Evolutionary conservation across 2,888 invertebrate species (phyloP).

Genomic region (Rhopalosiphum nymphaeae): DNA sequence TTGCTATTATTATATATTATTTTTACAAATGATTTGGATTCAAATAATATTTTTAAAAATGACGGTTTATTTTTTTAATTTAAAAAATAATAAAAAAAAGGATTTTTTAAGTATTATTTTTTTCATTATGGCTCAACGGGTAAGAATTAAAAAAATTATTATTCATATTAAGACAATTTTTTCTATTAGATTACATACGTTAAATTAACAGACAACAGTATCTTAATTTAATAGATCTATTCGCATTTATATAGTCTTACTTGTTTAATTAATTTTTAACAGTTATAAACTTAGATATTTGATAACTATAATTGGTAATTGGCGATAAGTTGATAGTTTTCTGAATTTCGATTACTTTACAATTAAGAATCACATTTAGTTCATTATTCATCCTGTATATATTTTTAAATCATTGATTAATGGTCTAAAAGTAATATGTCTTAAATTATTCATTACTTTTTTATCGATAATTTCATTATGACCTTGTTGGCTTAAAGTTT

Average conservation of each 20-base stretch:
- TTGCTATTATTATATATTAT: neutral
- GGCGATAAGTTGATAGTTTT: neutral
- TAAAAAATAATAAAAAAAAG: neutral
- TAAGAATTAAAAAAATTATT: neutral
- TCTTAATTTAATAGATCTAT: neutral
- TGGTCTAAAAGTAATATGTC: slow-evolving; percentile 1
- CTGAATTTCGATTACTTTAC: neutral
- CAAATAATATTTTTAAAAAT: neutral
- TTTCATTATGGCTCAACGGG: neutral
- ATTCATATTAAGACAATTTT: neutral
- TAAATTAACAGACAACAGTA: neutral
- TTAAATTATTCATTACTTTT: slow-evolving; percentile 52
- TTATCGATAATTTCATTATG: neutral
- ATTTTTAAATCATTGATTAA: slow-evolving; percentile 29
- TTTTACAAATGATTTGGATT: neutral
- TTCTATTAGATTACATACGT: neutral
- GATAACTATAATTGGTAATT: neutral
- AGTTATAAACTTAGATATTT: neutral
- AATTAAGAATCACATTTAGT: neutral
- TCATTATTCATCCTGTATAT: neutral
- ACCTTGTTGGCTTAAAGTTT: slow-evolving; percentile 31
- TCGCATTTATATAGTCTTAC: neutral
- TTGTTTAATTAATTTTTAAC: neutral
- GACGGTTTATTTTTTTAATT: neutral
- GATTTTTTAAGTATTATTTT: neutral